A percentile compares a stretch with the other conserved stretches of the same genome.
phyloP scores from a whole-genome alignment of 2,888 invertebrate species.

The Agrochola lota region DNA sequence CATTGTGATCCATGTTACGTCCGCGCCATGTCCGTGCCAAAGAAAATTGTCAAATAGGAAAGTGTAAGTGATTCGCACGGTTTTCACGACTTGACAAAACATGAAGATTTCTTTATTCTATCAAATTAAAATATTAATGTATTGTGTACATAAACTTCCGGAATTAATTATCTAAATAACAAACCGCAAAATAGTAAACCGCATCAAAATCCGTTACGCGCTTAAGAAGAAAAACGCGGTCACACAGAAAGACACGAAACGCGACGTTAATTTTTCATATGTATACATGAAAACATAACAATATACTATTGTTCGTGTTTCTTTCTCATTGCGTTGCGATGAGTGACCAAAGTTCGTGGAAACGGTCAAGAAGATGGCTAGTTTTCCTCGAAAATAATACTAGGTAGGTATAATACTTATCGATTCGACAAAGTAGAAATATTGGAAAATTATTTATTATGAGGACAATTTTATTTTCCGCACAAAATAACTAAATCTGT shows the following conservation, averaged over 20 bases:
- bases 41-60: neutral
- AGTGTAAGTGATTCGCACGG: neutral
- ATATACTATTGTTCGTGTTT: neutral
- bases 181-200: too few species aligned
- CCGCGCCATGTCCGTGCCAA: neutral
- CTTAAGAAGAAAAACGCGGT: too few species aligned
- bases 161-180: too few species aligned
- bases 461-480: neutral
- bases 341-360: neutral
- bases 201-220: too few species aligned
- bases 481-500: neutral
- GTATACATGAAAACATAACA: neutral
- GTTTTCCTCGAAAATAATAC: constrained; percentile 3
- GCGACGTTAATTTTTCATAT: too few species aligned
- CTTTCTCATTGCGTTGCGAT: neutral
- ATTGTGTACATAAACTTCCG: too few species aligned
- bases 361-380: neutral
- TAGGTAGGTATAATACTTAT: neutral
- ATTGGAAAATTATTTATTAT: neutral
- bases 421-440: constrained; percentile 1
- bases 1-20: neutral
- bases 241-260: too few species aligned
- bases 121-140: too few species aligned
- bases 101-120: too few species aligned
- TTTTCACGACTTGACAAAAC: too few species aligned